Evolutionary conservation across 2,888 invertebrate species (phyloP), one percentile per base, ranked within the genome.

Genomic region (Brachyopa scutellaris): DNA sequence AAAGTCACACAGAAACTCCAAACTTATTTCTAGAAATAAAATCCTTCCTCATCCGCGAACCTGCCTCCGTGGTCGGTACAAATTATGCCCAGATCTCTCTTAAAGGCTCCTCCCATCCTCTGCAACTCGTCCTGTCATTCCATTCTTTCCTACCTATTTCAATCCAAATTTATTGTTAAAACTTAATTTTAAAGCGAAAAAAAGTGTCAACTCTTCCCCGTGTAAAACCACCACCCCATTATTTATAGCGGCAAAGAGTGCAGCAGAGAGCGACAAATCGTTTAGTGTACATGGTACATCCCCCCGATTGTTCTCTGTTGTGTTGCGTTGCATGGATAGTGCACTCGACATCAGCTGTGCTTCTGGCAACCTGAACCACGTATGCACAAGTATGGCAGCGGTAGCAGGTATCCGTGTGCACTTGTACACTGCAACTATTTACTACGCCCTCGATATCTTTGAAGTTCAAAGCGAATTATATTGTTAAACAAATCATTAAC

Each of bases 381-480:
- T 3, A n/a, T 13, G n/a, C 57, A 7, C 23, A 17, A 11, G 2
- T 31, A 15, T n/a, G n/a, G n/a, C n/a, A n/a, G n/a, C n/a, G n/a
- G n/a, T n/a, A n/a, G n/a, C n/a, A n/a, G n/a, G n/a, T n/a, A n/a
- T n/a, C n/a, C n/a, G n/a, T n/a, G n/a, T n/a, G n/a, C n/a, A n/a
- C n/a, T n/a, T n/a, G n/a, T 26, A 11, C 13, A 5, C 15, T 7
- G 2, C 51, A 2, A 19, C 26, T 7, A 29, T 23, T 36, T 40
- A 47, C 15, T 40, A 55, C 53, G 61, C 47, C 67, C 76, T 67
- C 53, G 51, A 19, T 36, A 33, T 36, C 17, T 64, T 38, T 77
- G 70, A 77, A 77, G 62, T 77, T 77, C 77, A 77, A 77, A 77
- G 70, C 53, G 77, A 57, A 70, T 49, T n/a, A 64, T 70, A 26